Base-by-base conservation (phyloP, 2,113 vertebrate genomes). In the Regulus satrapa region DNA sequence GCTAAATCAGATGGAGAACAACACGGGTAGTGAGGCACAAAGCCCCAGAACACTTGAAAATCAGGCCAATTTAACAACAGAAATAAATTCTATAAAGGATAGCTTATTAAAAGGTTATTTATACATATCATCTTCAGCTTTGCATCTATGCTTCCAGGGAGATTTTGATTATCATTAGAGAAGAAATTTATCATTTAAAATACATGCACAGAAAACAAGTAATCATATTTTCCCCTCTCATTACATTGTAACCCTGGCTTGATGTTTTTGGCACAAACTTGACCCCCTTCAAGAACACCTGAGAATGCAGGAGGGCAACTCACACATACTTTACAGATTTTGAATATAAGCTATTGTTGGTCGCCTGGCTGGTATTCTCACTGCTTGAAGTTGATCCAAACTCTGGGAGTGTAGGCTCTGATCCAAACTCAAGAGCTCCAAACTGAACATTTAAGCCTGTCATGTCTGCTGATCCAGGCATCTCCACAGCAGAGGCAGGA, bases 401-500 rank as follows among this genome's bases (percentile, higher is more conserved):
- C 62, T 99, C 99, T 8, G 93, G 97, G 56, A 99, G 94, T 6
- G 98, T 97, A 6, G 99, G 98, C 95, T 99, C 99, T 13, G 99
- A 99, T 95, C 99, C 99, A 95, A 99, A 99, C 96, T 99, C 99
- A 56, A 99, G 93, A 38, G 99, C 99, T 52, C 99, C 99, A 94
- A 99, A 99, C 95, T 99, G 99, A 94, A 99, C 98, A 95, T 99
- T 99, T 80, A 99, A 98, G 49, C 98, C 99, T 4, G 98, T 98
- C 61, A 99, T 87, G 34, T 99, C 99, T 19, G 99, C 97, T 31
- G 99, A 98, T 75, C 99, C 99, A 26, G 99, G 99, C 99, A 99
- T 99, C 97, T 99, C 99, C 83, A 99, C 99, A 13, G 99, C 99
- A 45, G 99, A 99, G 55, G 98, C 97, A 71, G 99, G 99, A 91